phyloP scores from a whole-genome alignment of 2,113 vertebrate species.

The Rallus limicola region DNA sequence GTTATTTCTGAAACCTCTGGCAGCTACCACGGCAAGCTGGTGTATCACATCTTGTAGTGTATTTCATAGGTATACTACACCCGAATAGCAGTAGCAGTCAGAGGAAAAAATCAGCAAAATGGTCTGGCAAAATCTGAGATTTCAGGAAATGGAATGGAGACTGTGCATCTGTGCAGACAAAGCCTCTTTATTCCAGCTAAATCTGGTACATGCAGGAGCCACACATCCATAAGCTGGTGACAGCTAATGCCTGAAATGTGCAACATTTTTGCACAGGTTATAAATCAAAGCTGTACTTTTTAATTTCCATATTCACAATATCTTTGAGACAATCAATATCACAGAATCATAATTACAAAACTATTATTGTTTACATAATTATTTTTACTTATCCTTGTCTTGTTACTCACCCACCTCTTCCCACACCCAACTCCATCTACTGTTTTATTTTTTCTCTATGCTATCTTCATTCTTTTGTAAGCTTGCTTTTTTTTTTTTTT shows the following conservation, averaged over 20 bases:
- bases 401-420: too few species aligned
- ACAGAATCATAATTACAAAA: background rate
- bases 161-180: background rate
- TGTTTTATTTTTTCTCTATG: background rate
- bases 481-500: background rate
- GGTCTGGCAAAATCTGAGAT: background rate
- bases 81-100: background rate
- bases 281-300: background rate
- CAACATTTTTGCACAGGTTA: background rate
- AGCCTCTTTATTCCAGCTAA: background rate
- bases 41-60: rapidly evolving
- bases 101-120: background rate
- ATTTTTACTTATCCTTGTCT: background rate
- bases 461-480: background rate
- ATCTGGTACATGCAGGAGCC: background rate
- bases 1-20: background rate
- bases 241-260: background rate
- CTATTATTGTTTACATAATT: background rate
- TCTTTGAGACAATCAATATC: background rate
- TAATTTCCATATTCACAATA: background rate
- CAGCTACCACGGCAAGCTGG: background rate
- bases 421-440: background rate
- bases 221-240: background rate
- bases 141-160: background rate
- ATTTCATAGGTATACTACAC: background rate